phyloP scores from a whole-genome alignment of 2,797 vertebrate genomes.

The Gila robusta region DNA sequence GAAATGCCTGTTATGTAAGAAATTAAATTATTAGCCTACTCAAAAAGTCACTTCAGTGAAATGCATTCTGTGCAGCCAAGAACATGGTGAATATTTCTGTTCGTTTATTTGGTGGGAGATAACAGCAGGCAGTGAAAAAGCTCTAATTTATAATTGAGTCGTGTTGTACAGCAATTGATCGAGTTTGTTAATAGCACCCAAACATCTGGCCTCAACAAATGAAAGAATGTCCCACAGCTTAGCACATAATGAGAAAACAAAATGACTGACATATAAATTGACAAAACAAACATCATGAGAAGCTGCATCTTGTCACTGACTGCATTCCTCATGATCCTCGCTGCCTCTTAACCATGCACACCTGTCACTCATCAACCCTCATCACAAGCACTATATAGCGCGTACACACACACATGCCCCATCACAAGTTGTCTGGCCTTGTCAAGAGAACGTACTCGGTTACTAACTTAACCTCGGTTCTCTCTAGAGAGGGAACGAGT shows the following conservation, averaged over 20 bases:
- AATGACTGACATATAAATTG: conserved; percentile 2
- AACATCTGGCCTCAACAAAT: conserved; percentile 11
- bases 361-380: background rate
- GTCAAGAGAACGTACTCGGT: too few species aligned
- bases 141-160: conserved; percentile 50
- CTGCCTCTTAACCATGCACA: background rate
- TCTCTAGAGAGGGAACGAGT: too few species aligned
- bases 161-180: conserved; percentile 44
- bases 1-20: conserved; percentile 42
- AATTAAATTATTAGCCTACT: conserved; percentile 46
- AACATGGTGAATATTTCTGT: conserved; percentile 11
- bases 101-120: conserved; percentile 38
- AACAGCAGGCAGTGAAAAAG: conserved; percentile 27
- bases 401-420: too few species aligned
- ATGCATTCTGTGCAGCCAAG: background rate
- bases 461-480: too few species aligned
- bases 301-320: background rate
- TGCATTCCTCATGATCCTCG: background rate
- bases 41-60: conserved; percentile 41
- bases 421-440: background rate
- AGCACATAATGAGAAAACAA: conserved; percentile 2
- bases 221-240: conserved; percentile 36
- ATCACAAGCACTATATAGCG: background rate
- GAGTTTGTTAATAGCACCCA: conserved; percentile 41
- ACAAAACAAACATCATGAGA: conserved; percentile 45